A percentile compares a stretch with the other conserved stretches of the same genome.
phyloP scores from a whole-genome alignment of 1,140 invertebrate species.

The Prorops nasuta region DNA sequence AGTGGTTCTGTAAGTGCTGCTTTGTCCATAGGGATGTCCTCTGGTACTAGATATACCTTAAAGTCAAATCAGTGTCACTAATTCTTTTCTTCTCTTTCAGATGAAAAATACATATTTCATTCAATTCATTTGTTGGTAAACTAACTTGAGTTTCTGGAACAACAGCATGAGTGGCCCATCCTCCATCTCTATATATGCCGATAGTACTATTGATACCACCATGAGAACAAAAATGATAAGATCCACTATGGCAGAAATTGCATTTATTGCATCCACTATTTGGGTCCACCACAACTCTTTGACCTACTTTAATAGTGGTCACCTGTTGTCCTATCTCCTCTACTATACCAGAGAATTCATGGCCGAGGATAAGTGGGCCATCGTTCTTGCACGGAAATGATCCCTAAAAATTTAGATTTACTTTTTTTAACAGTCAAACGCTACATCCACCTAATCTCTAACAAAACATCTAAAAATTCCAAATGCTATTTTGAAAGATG shows the following conservation, averaged over 20 bases:
- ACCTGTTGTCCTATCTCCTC: slow-evolving; percentile 60
- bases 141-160: slow-evolving; percentile 62
- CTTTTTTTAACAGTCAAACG: not conserved
- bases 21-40: slow-evolving; percentile 41
- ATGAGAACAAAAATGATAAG: slow-evolving; percentile 62
- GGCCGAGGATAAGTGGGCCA: slow-evolving; percentile 62
- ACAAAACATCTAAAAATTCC: too few species aligned
- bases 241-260: slow-evolving; percentile 59
- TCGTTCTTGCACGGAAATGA: slow-evolving; percentile 63
- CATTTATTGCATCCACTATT: slow-evolving; percentile 66
- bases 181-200: slow-evolving; percentile 66
- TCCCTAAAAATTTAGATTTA: slow-evolving; percentile 52
- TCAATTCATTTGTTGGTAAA: not conserved
- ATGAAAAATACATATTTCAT: too few species aligned
- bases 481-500: too few species aligned
- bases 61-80: slow-evolving; percentile 1
- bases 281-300: slow-evolving; percentile 67
- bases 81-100: too few species aligned
- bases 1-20: slow-evolving; percentile 66
- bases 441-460: too few species aligned
- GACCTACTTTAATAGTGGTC: slow-evolving; percentile 62
- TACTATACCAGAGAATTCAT: slow-evolving; percentile 70
- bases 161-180: slow-evolving; percentile 65
- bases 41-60: slow-evolving; percentile 41
- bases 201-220: slow-evolving; percentile 65